A percentile compares a stretch with the other conserved stretches of the same genome.
Evolutionary conservation across 2,888 invertebrate genomes (phyloP).

Genomic region (Epistrophe eligans): DNA sequence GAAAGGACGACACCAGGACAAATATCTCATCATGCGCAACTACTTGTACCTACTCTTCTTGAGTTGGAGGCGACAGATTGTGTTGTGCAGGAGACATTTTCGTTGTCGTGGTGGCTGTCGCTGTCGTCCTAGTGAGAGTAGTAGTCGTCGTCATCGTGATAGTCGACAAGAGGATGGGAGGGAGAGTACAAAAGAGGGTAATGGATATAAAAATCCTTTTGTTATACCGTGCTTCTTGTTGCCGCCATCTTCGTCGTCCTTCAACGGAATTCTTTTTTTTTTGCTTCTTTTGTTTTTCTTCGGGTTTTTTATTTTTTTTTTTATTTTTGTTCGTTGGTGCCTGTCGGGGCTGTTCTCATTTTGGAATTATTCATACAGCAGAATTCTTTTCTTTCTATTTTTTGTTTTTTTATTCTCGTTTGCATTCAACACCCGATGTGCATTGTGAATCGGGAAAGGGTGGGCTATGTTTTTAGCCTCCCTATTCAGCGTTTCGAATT

Average conservation of each 20-base stretch:
- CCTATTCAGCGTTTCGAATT: slow-evolving; percentile 62
- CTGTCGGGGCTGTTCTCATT: slow-evolving; percentile 71
- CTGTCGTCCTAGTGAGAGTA: slow-evolving; percentile 14
- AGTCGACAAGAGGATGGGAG: slow-evolving; percentile 1
- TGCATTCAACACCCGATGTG: slow-evolving; percentile 68
- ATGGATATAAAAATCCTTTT: slow-evolving; percentile 67
- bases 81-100: slow-evolving; percentile 33
- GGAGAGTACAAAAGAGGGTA: slow-evolving; percentile 23
- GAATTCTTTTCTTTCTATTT: slow-evolving; percentile 47
- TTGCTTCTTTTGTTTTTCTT: slow-evolving; percentile 43
- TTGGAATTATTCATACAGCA: slow-evolving; percentile 71
- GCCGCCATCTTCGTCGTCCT: slow-evolving; percentile 72
- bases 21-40: slow-evolving; percentile 72
- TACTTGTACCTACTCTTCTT: slow-evolving; percentile 40
- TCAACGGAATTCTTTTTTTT: slow-evolving; percentile 51
- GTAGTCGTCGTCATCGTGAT: background rate
- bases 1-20: slow-evolving; percentile 54
- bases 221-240: slow-evolving; percentile 59
- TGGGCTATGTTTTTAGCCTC: slow-evolving; percentile 14
- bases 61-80: slow-evolving; percentile 27
- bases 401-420: slow-evolving; percentile 51
- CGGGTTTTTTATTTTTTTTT: slow-evolving; percentile 17
- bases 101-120: slow-evolving; percentile 1
- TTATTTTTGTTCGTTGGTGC: slow-evolving; percentile 46
- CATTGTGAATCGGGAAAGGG: slow-evolving; percentile 36